Percentiles rank a stretch among this genome's conserved stretches.
Conservation (phyloP, 2,888 invertebrate genomes). For the Leptopilina syphax region DNA sequence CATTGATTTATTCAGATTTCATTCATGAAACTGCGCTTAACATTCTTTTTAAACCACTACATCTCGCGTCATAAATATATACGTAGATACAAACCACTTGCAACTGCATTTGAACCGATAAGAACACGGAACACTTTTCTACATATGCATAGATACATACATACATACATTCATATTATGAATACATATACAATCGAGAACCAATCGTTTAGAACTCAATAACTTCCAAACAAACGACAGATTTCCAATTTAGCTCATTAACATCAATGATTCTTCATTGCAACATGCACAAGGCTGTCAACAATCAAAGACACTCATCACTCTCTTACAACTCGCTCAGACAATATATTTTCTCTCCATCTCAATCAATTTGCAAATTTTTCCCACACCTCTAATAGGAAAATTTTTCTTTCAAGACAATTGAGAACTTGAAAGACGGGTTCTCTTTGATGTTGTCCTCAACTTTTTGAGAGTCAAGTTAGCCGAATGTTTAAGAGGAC, state of each 20-base stretch:
- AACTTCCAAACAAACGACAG: constrained; percentile 69
- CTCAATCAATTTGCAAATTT: not conserved
- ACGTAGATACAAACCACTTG: not conserved
- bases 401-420: not conserved
- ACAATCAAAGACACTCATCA: constrained; percentile 13
- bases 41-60: not conserved
- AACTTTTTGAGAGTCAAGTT: not conserved
- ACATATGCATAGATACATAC: too few relatives aligned
- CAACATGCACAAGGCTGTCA: constrained; percentile 51
- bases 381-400: too few relatives aligned
- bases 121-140: not conserved
- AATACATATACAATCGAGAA: not conserved
- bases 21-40: constrained; percentile 65
- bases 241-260: constrained; percentile 73
- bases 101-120: not conserved
- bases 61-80: constrained; percentile 1
- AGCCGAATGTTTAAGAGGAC: not conserved
- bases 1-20: constrained; percentile 65
- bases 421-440: too few relatives aligned
- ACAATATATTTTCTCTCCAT: constrained; percentile 2
- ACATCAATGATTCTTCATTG: constrained; percentile 69
- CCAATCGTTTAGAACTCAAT: constrained; percentile 57
- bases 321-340: not conserved
- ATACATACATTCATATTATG: not conserved
- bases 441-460: not conserved